Evolutionary conservation across 2,888 invertebrate genomes (phyloP).

Genomic region (Campopleginae sp.): DNA sequence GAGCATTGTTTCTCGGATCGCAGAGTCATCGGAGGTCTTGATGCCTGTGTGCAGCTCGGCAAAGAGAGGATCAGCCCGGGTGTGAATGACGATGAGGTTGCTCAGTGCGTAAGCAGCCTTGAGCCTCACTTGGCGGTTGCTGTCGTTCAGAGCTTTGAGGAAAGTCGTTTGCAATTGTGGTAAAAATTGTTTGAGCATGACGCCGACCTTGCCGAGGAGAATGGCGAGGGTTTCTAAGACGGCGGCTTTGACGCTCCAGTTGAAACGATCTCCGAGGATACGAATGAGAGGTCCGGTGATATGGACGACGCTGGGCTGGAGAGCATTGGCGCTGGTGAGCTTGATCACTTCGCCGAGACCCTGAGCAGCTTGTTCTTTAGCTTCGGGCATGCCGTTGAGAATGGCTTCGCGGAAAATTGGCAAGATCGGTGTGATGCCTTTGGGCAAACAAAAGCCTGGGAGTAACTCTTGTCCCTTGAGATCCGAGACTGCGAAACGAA

Average conservation of each 20-base stretch:
- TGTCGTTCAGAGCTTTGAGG: slow-evolving; percentile 96
- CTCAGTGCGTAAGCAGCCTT: slow-evolving; percentile 95
- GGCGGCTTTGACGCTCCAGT: slow-evolving; percentile 97
- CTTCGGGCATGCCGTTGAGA: slow-evolving; percentile 96
- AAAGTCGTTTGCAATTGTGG: slow-evolving; percentile 99
- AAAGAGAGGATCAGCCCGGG: slow-evolving; percentile 97
- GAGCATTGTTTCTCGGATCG: slow-evolving; percentile 95
- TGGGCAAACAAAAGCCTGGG: slow-evolving; percentile 97
- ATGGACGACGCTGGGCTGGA: slow-evolving; percentile 98
- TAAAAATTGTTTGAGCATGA: slow-evolving; percentile 98
- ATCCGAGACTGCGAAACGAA: slow-evolving; percentile 95
- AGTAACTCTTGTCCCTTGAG: slow-evolving; percentile 91
- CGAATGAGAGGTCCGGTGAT: slow-evolving; percentile 99
- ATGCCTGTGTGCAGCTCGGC: slow-evolving; percentile 95
- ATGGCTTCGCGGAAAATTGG: slow-evolving; percentile 98
- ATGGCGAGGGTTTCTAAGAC: slow-evolving; percentile 97
- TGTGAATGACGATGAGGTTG: slow-evolving; percentile 95
- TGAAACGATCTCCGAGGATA: slow-evolving; percentile 98
- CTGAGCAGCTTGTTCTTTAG: slow-evolving; percentile 97
- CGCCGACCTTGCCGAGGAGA: slow-evolving; percentile 96
- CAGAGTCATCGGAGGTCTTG: slow-evolving; percentile 93
- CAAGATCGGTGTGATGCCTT: slow-evolving; percentile 96
- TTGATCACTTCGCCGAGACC: slow-evolving; percentile 93
- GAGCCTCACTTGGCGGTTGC: slow-evolving; percentile 93
- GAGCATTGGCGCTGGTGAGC: slow-evolving; percentile 93